phyloP scores from a whole-genome alignment of 2,797 vertebrate genomes.

The Zalophus californianus region DNA sequence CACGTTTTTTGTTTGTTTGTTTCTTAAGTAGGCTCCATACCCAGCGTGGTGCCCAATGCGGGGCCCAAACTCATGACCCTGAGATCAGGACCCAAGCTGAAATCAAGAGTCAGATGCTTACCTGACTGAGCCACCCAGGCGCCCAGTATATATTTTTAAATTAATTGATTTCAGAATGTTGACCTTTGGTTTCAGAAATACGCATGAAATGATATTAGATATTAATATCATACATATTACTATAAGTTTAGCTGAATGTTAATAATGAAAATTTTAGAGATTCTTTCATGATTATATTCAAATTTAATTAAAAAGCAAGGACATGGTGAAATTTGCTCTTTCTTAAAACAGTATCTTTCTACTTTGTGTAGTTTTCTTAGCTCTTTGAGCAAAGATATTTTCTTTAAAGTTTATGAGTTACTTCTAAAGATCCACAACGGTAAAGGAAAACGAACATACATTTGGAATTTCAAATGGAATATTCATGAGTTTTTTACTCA shows the following conservation, averaged over 20 bases:
- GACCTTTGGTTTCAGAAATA: neutral
- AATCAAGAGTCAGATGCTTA: neutral
- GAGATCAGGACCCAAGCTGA: neutral
- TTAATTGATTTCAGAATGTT: neutral
- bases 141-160: neutral
- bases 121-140: neutral
- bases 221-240: neutral
- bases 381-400: neutral
- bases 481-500: neutral
- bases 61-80: neutral
- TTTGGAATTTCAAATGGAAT: neutral
- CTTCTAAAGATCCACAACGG: neutral
- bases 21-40: neutral
- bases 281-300: neutral
- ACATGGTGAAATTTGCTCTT: neutral
- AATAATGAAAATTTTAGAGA: neutral
- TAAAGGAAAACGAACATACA: neutral
- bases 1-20: neutral
- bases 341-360: neutral
- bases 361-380: neutral
- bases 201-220: neutral
- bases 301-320: conserved; percentile 5
- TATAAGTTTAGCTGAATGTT: neutral
- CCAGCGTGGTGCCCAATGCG: neutral
- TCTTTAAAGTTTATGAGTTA: neutral